A percentile compares a stretch with the other conserved stretches of the same genome.
Evolutionary conservation across 2,113 vertebrate species (phyloP).

Genomic region (Lampris megalopsis): DNA sequence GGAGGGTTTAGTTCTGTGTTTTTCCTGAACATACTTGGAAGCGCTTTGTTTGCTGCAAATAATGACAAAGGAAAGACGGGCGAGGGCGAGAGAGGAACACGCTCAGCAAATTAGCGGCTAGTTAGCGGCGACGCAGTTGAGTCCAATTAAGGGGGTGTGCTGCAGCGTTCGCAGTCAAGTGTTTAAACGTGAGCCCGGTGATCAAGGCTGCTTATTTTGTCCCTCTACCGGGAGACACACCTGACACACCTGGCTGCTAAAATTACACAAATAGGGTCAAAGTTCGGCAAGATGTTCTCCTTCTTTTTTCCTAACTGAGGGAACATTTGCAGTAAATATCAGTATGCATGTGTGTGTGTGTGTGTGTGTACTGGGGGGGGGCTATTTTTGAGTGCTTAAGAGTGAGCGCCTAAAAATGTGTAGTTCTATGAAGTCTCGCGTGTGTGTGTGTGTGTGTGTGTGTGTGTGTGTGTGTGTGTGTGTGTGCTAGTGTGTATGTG

Average conservation of each 20-base stretch:
- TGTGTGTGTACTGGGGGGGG: constrained; percentile 19
- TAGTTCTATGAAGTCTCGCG: too few species aligned
- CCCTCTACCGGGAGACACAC: constrained; percentile 44
- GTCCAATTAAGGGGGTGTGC: constrained; percentile 72
- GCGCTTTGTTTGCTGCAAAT: constrained; percentile 67
- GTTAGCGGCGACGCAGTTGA: constrained; percentile 77
- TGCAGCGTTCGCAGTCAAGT: constrained; percentile 48
- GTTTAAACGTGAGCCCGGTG: constrained; percentile 61
- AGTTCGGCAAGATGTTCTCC: constrained; percentile 27
- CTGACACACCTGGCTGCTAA: constrained; percentile 42
- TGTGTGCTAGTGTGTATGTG: constrained; percentile 35
- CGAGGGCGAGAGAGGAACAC: constrained; percentile 65
- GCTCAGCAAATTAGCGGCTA: constrained; percentile 80
- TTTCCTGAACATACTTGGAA: constrained; percentile 41
- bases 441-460: constrained; percentile 17
- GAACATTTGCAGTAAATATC: constrained; percentile 33
- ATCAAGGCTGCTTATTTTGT: constrained; percentile 64
- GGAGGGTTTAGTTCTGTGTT: not conserved
- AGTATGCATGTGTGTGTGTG: constrained; percentile 18
- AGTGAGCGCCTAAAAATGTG: constrained; percentile 45
- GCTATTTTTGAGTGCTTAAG: not conserved
- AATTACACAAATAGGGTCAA: constrained; percentile 54
- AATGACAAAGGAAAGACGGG: constrained; percentile 57
- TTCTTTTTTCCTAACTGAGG: constrained; percentile 61
- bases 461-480: constrained; percentile 7